phyloP scores from a whole-genome alignment of 2,797 vertebrate species.

The Epinephelus awoara region DNA sequence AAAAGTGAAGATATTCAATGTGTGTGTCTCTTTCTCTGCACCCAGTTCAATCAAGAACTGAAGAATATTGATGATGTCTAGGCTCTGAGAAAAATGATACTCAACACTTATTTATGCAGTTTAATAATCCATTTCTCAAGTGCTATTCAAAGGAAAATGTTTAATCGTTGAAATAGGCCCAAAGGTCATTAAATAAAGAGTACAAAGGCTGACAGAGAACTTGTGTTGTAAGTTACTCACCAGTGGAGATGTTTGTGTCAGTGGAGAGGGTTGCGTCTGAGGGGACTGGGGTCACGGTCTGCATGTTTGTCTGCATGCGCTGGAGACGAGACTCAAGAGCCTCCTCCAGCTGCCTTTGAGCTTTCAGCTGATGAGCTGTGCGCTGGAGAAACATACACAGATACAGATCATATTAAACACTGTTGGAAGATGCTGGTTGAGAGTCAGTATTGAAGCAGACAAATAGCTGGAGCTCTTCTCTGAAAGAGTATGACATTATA shows the following conservation, averaged over 20 bases:
- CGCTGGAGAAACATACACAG: conserved; percentile 67
- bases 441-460: background rate
- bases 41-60: background rate
- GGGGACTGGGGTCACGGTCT: conserved; percentile 45
- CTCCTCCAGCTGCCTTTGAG: conserved; percentile 84
- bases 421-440: background rate
- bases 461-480: background rate
- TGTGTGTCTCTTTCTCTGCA: background rate
- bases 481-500: background rate
- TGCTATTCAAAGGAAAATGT: conserved; percentile 1
- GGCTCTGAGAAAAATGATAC: background rate
- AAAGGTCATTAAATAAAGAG: background rate
- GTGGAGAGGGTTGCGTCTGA: conserved; percentile 49
- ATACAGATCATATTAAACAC: conserved; percentile 9
- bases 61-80: conserved; percentile 5
- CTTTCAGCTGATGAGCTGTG: conserved; percentile 82
- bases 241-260: conserved; percentile 49
- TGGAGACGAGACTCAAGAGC: conserved; percentile 83
- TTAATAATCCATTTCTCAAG: conserved; percentile 18
- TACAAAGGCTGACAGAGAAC: background rate
- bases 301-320: conserved; percentile 55
- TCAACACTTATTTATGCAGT: conserved; percentile 3
- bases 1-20: background rate
- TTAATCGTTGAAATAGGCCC: background rate
- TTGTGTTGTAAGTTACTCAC: conserved; percentile 42